Evolutionary conservation across 2,797 vertebrate genomes (phyloP), one percentile per base, ranked within the genome.

Genomic region (Crocodylus rhombifer): DNA sequence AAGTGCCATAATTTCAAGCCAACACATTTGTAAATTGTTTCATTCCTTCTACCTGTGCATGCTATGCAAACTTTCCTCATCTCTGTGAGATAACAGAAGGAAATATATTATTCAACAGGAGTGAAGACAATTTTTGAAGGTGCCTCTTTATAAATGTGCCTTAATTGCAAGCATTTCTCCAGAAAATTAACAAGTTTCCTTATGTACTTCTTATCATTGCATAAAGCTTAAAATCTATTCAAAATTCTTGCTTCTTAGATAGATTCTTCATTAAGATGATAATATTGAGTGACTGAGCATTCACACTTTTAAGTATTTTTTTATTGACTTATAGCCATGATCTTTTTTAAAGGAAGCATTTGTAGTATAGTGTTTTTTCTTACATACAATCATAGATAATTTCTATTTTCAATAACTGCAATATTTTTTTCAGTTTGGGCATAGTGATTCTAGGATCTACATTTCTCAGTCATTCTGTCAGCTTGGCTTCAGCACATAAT

Each of bases 11-110:
- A 93, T 95, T 81, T 83, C 84, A 95, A 91, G 90, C 55, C 61
- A 91, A 28, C 57, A 60, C 89, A 71, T 82, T 89, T 94, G 60
- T 86, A 90, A 84, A 91, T 91, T 87, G 58, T 82, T 94, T 57
- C 23, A 36, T 82, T 61, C 64, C 79, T 93, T 84, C 94, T 89
- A 81, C 77, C 36, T 84, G 51, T 5, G 13, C 25, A 42, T 64
- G 60, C 65, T 62, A 28, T 89, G n/a, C 69, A 91, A 89, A 84
- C 2, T 89, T 91, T 87, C 30, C 30, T 93, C 69, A 87, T 79
- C 86, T 90, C 92, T 94, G 85, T 69, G 89, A 91, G 80, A 33
- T 76, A 77, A 57, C 15, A 63, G 28, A 57, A 81, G n/a, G 61
- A 91, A 94, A 88, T 91, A 79, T 26, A 8, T 69, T 82, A 81